Percentiles rank a stretch among this genome's conserved stretches.
phyloP scores from a whole-genome alignment of 2,797 vertebrate genomes.

The Sciurus vulgaris region DNA sequence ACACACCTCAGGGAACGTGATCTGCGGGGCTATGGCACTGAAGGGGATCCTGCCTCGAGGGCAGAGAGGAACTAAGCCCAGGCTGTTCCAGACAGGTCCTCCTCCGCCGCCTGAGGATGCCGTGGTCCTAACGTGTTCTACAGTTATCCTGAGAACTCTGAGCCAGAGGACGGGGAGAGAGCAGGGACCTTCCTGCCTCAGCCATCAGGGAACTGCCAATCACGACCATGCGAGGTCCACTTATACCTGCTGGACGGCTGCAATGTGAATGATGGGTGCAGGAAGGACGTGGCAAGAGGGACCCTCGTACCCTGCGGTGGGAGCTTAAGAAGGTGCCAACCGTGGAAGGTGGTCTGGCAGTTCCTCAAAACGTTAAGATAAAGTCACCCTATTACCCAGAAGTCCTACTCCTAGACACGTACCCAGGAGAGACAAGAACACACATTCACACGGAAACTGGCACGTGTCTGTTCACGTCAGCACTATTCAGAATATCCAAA shows the following conservation, averaged over 20 bases:
- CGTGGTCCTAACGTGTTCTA: not conserved
- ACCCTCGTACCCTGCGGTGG: not conserved
- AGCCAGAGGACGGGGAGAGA: not conserved
- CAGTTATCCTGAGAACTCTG: not conserved
- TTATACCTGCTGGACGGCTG: not conserved
- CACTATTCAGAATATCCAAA: not conserved
- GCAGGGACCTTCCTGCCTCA: not conserved
- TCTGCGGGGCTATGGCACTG: not conserved
- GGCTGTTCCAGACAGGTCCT: not conserved
- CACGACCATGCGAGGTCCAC: not conserved
- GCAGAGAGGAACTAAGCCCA: not conserved
- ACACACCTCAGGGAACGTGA: not conserved
- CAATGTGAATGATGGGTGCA: not conserved
- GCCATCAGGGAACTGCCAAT: not conserved
- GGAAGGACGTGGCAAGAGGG: not conserved
- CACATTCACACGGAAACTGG: not conserved
- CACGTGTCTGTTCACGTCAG: not conserved
- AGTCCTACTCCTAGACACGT: not conserved
- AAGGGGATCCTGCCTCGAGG: not conserved
- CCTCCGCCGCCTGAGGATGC: not conserved
- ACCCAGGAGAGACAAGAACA: not conserved
- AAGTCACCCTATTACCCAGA: not conserved
- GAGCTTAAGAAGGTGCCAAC: not conserved
- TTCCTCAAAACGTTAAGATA: not conserved
- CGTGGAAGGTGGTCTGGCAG: not conserved